These are phyloP conservation scores for Cryptocheilus praepositus DNA, from an alignment of 2,888 invertebrate genomes.

Conservation along the genomic window DNA sequence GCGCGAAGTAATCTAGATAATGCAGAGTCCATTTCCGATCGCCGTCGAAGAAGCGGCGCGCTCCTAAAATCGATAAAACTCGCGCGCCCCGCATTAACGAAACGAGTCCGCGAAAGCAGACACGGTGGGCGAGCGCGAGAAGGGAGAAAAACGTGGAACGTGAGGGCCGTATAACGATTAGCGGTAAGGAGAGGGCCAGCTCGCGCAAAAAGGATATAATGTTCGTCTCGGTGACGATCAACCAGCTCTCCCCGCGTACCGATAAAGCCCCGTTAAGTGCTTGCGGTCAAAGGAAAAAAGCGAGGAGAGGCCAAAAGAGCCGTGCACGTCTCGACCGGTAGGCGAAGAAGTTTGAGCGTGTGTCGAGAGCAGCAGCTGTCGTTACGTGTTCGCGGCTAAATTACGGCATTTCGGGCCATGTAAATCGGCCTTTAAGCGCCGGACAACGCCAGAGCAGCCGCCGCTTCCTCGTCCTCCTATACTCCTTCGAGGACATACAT, in stretches of 20 bases:
- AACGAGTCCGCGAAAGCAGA: no score
- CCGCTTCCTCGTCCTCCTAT: conserved; percentile 20
- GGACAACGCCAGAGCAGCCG: conserved; percentile 35
- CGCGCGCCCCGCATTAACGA: no score
- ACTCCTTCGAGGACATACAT: conserved; percentile 33
- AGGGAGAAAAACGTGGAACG: no score
- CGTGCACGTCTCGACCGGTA: background rate
- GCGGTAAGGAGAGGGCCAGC: no score
- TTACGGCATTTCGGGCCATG: conserved; percentile 49
- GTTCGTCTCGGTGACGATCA: conserved; percentile 1
- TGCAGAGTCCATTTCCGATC: no score
- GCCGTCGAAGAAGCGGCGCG: no score
- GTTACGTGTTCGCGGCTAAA: conserved; percentile 51
- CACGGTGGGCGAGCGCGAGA: no score
- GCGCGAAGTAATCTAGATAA: no score
- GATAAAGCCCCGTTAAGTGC: conserved; percentile 14
- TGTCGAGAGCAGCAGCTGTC: conserved; percentile 41
- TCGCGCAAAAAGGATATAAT: conserved; percentile 4
- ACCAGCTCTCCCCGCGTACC: background rate
- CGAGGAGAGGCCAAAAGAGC: background rate
- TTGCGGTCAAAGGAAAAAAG: conserved; percentile 15
- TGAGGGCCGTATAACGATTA: no score
- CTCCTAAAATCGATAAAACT: no score
- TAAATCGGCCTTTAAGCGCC: conserved; percentile 60
- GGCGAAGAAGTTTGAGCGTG: no score